Percentiles rank a stretch among this genome's conserved stretches.
Evolutionary conservation across 2,888 invertebrate species (phyloP).

Genomic region (Xanthorhoe designata): DNA sequence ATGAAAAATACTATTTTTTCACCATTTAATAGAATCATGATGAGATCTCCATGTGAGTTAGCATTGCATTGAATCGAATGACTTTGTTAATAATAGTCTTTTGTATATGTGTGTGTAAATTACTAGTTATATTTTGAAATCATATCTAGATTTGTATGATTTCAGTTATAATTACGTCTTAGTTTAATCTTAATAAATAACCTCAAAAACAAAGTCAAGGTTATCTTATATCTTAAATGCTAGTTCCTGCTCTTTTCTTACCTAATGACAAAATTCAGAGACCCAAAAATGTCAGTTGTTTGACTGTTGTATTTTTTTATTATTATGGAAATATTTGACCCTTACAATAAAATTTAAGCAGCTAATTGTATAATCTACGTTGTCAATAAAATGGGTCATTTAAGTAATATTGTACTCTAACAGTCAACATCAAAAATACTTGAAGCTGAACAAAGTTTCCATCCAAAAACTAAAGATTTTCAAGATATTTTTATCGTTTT

Average conservation of each 20-base stretch:
- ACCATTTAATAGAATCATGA: slow-evolving; percentile 14
- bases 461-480: neutral
- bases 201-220: neutral
- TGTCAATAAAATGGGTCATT: neutral
- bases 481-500: neutral
- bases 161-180: neutral
- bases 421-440: neutral
- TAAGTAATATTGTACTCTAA: neutral
- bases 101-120: neutral
- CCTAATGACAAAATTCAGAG: too few species aligned
- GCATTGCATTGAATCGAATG: slow-evolving; percentile 8
- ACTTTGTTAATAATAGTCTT: neutral
- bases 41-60: slow-evolving; percentile 15
- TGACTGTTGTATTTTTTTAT: neutral
- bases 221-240: neutral
- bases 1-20: slow-evolving; percentile 31
- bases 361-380: neutral
- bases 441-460: neutral
- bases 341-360: neutral
- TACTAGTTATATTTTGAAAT: neutral
- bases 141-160: neutral
- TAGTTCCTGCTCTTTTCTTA: neutral
- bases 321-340: neutral
- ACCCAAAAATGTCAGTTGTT: neutral
- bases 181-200: neutral